Conservation (phyloP, 2,113 vertebrate species). For the Promerops cafer region DNA sequence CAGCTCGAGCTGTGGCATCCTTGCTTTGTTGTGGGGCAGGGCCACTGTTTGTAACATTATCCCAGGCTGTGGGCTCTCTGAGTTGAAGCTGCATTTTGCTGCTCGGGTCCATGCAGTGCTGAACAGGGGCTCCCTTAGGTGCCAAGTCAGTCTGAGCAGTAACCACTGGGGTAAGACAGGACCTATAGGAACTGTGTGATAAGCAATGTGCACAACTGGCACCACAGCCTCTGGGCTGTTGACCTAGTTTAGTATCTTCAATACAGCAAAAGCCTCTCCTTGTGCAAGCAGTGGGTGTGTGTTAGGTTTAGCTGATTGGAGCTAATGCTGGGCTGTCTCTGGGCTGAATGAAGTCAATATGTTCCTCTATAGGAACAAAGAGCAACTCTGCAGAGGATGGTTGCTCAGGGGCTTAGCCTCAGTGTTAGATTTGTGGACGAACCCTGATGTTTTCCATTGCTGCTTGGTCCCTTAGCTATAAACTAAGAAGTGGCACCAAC, state of each 20-base stretch:
- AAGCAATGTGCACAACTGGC: background rate
- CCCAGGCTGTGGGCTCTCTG: background rate
- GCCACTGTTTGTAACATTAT: background rate
- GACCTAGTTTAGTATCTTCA: background rate
- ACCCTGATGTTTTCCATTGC: background rate
- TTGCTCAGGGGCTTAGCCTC: background rate
- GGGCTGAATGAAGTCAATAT: background rate
- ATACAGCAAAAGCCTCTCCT: background rate
- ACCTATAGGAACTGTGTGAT: accelerated
- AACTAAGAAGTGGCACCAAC: background rate
- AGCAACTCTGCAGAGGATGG: background rate
- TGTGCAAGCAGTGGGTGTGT: background rate
- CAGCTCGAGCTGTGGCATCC: background rate
- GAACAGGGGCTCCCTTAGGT: background rate
- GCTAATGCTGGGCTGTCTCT: background rate
- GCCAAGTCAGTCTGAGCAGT: background rate
- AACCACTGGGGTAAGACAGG: background rate
- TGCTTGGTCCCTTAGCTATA: background rate
- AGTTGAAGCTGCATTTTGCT: background rate
- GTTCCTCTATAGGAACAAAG: background rate
- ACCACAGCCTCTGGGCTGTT: background rate
- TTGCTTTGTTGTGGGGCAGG: background rate
- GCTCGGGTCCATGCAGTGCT: background rate
- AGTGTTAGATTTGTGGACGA: background rate
- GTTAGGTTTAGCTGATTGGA: background rate